Evolutionary conservation across 2,888 invertebrate species (phyloP).

Genomic region (Muscina levida): DNA sequence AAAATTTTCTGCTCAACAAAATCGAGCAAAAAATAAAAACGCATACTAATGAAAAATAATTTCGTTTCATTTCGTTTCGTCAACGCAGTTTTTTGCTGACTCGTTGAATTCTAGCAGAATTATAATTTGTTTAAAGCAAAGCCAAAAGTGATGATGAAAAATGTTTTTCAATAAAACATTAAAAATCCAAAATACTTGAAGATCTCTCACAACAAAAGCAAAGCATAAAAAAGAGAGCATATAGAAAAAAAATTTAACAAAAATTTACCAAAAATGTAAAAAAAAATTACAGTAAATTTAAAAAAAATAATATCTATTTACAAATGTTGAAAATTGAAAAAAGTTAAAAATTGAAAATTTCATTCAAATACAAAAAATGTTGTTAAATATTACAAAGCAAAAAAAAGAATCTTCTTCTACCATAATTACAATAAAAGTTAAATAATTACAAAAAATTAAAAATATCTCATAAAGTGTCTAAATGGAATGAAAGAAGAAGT

Average conservation of each 20-base stretch:
- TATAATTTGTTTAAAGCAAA: slow-evolving; percentile 52
- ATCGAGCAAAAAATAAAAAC: slow-evolving; percentile 33
- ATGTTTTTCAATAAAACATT: slow-evolving; percentile 50
- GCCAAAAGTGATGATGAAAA: slow-evolving; percentile 68
- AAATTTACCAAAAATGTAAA: slow-evolving; percentile 29
- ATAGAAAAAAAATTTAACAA: slow-evolving; percentile 25
- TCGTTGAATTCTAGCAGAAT: slow-evolving; percentile 55
- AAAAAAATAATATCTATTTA: slow-evolving; percentile 35
- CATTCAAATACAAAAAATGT: slow-evolving; percentile 37
- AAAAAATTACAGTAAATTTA: slow-evolving; percentile 35
- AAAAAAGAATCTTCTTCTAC: slow-evolving; percentile 15
- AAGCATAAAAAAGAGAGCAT: slow-evolving; percentile 23
- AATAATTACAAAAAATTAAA: slow-evolving; percentile 21
- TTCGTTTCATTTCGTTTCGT: slow-evolving; percentile 50
- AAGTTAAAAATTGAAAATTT: slow-evolving; percentile 10
- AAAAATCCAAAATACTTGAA: no score
- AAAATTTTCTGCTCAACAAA: slow-evolving; percentile 19
- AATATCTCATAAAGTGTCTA: slow-evolving; percentile 40
- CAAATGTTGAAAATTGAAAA: slow-evolving; percentile 32
- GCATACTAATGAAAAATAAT: slow-evolving; percentile 52
- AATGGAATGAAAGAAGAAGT: slow-evolving; percentile 13
- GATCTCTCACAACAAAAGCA: slow-evolving; percentile 13
- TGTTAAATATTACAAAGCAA: slow-evolving; percentile 26
- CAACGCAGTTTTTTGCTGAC: slow-evolving; percentile 63
- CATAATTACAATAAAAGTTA: slow-evolving; percentile 24